Evolutionary conservation across 2,888 invertebrate species (phyloP).

Genomic region (Keiferia lycopersicella): DNA sequence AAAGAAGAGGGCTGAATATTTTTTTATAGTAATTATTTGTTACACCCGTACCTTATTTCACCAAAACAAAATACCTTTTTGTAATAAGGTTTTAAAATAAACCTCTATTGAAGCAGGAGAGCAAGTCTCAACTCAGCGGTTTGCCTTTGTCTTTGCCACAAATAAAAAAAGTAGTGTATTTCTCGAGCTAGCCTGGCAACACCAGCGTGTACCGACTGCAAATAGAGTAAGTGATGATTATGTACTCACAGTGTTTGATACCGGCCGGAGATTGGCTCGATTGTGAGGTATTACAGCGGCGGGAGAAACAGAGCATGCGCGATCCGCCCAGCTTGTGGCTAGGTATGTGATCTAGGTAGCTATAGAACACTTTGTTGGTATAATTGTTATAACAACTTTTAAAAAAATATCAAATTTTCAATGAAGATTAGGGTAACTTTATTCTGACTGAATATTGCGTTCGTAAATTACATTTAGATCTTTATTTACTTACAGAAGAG

Average conservation of each 20-base stretch:
- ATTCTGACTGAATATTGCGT: too few relatives aligned
- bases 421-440: too few relatives aligned
- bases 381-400: background rate
- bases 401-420: too few relatives aligned
- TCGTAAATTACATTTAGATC: too few relatives aligned
- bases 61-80: background rate
- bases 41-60: too few relatives aligned
- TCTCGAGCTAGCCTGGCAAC: background rate
- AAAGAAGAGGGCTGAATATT: too few relatives aligned
- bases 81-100: background rate
- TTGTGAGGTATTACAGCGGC: conserved; percentile 11
- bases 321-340: background rate
- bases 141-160: too few relatives aligned
- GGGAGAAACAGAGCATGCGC: conserved; percentile 11
- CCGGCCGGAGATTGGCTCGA: conserved; percentile 11
- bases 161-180: too few relatives aligned
- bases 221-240: conserved; percentile 3
- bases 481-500: too few relatives aligned
- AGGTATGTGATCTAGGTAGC: conserved; percentile 7
- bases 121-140: too few relatives aligned
- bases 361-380: background rate
- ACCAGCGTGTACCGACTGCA: background rate
- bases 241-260: conserved; percentile 13
- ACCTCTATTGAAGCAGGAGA: too few relatives aligned
- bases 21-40: too few relatives aligned